Conservation (phyloP, 2,113 vertebrate genomes). For the Mixornis gularis region DNA sequence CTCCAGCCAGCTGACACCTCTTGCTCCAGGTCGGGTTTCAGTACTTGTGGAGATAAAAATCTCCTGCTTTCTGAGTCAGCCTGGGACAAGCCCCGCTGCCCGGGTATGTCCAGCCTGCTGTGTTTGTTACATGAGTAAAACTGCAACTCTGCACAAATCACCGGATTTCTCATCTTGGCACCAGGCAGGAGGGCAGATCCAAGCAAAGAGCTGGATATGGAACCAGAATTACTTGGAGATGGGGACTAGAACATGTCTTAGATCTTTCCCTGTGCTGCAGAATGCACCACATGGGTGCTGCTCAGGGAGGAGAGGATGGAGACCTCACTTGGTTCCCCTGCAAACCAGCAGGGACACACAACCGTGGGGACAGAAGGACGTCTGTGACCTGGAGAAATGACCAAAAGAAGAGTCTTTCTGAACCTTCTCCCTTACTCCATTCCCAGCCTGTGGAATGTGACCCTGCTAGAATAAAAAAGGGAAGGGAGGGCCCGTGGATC, state of each 20-base stretch:
- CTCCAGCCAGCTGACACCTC: neutral
- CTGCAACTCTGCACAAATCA: fast-evolving
- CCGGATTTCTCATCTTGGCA: neutral
- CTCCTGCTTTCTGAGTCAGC: neutral
- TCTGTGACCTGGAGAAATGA: neutral
- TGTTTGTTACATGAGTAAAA: neutral
- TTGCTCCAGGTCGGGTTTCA: neutral
- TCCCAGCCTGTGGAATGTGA: fast-evolving
- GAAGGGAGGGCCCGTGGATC: neutral
- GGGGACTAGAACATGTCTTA: fast-evolving
- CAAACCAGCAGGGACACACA: neutral
- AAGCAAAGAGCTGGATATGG: neutral
- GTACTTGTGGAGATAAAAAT: neutral
- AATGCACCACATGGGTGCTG: neutral
- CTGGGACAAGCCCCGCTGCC: neutral
- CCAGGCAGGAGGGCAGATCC: neutral
- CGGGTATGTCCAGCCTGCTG: neutral
- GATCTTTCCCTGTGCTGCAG: neutral
- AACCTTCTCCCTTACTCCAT: neutral
- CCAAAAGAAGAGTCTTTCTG: neutral
- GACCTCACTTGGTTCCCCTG: neutral
- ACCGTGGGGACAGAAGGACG: fast-evolving
- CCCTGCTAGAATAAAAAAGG: neutral
- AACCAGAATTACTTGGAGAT: neutral
- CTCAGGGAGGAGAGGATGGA: neutral